Conservation (phyloP, 2,797 vertebrate species). For the Crenichthys baileyi region DNA sequence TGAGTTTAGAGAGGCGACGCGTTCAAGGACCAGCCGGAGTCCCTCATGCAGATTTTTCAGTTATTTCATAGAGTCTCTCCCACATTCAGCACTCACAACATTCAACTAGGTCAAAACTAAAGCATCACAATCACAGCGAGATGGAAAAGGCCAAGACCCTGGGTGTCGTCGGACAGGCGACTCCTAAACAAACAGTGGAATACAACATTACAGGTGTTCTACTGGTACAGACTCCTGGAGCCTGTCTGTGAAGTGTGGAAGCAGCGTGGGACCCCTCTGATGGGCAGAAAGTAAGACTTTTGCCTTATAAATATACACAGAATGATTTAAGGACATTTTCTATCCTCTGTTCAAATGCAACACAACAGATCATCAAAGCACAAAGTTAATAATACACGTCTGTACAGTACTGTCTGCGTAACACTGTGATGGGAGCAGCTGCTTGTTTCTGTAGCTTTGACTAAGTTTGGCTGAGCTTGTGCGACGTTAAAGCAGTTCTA, state of each 20-base stretch:
- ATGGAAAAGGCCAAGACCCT: slow-evolving; percentile 7
- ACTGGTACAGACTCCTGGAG: neutral
- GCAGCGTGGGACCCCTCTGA: slow-evolving; percentile 14
- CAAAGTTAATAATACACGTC: slow-evolving; percentile 55
- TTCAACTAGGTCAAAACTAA: slow-evolving; percentile 31
- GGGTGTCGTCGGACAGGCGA: neutral
- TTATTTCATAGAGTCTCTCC: neutral
- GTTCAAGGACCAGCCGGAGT: slow-evolving; percentile 13
- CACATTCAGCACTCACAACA: slow-evolving; percentile 18
- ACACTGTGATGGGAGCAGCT: slow-evolving; percentile 56
- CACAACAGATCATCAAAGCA: slow-evolving; percentile 65
- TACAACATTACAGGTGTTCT: neutral
- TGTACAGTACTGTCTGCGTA: slow-evolving; percentile 43
- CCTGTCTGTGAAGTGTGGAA: slow-evolving; percentile 4
- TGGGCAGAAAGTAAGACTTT: slow-evolving; percentile 8
- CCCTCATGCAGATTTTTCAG: neutral
- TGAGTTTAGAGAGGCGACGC: slow-evolving; percentile 7
- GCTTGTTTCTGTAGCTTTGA: slow-evolving; percentile 49
- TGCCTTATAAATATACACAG: slow-evolving; percentile 28
- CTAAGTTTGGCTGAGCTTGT: slow-evolving; percentile 76
- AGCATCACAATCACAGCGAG: slow-evolving; percentile 46
- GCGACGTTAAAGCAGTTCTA: slow-evolving; percentile 78
- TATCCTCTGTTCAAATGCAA: slow-evolving; percentile 69
- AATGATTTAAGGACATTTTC: slow-evolving; percentile 18
- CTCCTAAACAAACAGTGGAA: slow-evolving; percentile 41